These are phyloP conservation scores for Amiota mariae DNA, from an alignment of 2,888 invertebrate species.

Conservation along the genomic window DNA sequence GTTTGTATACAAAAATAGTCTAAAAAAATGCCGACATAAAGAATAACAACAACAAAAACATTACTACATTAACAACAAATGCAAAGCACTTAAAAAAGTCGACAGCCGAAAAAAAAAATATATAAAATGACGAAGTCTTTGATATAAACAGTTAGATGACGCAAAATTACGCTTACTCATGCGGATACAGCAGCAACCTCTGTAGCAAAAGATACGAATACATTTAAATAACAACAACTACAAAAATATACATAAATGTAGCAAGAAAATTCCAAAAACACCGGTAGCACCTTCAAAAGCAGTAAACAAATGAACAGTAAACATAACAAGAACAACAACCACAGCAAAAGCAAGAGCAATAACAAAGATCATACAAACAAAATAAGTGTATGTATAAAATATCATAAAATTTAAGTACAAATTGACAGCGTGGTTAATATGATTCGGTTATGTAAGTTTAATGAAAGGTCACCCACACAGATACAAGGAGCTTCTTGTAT, in stretches of 20 bases:
- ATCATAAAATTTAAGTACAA: neutral
- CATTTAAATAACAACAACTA: conserved; percentile 13
- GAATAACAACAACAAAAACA: conserved; percentile 32
- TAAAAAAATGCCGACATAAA: conserved; percentile 57
- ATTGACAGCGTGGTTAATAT: neutral
- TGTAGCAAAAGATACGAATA: no score
- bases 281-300: neutral
- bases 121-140: conserved; percentile 33
- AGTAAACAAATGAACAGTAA: conserved; percentile 5
- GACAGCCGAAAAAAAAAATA: conserved; percentile 51
- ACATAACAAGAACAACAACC: conserved; percentile 35
- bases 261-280: no score
- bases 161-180: conserved; percentile 68
- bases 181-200: conserved; percentile 43
- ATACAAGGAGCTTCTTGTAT: no score
- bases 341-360: neutral
- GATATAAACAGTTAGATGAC: conserved; percentile 62
- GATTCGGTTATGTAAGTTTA: no score
- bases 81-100: conserved; percentile 9
- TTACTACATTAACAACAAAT: no score
- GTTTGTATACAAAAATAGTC: conserved; percentile 67
- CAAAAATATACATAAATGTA: neutral
- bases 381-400: neutral
- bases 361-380: neutral
- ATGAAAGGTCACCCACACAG: no score